phyloP scores from a whole-genome alignment of 2,113 vertebrate species.

The Cinclus cinclus region DNA sequence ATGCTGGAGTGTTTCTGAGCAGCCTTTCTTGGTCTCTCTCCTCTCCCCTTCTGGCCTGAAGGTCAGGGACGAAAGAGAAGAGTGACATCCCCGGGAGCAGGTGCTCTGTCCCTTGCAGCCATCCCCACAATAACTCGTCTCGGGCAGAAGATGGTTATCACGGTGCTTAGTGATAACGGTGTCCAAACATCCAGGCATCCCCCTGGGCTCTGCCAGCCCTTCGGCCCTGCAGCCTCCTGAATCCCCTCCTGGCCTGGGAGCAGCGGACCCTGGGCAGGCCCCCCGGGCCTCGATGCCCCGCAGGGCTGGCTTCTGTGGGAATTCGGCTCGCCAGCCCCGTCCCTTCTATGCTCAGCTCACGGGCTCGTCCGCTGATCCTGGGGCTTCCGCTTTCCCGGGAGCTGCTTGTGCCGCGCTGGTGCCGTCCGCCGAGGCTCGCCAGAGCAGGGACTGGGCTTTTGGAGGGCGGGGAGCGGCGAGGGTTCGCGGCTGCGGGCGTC shows the following conservation, averaged over 20 bases:
- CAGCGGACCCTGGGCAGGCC: rapidly evolving
- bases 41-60: background rate
- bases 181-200: background rate
- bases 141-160: background rate
- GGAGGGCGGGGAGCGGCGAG: background rate
- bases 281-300: rapidly evolving
- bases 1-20: background rate
- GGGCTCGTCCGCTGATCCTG: background rate
- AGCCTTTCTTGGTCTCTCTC: background rate
- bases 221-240: rapidly evolving
- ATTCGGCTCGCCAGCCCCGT: rapidly evolving
- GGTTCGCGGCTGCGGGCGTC: background rate
- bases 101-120: background rate
- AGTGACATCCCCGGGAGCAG: background rate
- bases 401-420: background rate
- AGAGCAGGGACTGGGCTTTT: background rate
- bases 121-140: background rate
- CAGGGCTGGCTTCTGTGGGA: rapidly evolving
- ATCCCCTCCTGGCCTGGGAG: background rate
- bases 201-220: rapidly evolving
- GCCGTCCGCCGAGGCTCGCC: background rate
- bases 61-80: background rate
- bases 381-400: background rate
- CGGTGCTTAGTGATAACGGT: background rate
- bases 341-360: rapidly evolving